Evolutionary conservation across 2,888 invertebrate species (phyloP).

Genomic region (Acrocera orbiculus): DNA sequence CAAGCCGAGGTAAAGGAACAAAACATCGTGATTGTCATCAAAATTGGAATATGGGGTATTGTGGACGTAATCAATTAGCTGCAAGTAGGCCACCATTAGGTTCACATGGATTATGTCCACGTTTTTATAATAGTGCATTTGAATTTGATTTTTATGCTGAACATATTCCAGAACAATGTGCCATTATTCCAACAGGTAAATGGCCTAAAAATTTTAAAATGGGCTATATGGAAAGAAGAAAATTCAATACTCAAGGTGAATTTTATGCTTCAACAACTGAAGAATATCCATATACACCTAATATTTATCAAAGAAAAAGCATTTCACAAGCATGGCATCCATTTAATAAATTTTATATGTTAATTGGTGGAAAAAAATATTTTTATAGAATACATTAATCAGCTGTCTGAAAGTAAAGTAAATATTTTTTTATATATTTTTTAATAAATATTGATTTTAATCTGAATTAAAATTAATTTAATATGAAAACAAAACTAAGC

Average conservation of each 20-base stretch:
- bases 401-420: no score
- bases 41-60: conserved; percentile 18
- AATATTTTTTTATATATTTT: no score
- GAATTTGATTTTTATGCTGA: conserved; percentile 14
- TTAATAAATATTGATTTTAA: no score
- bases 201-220: conserved; percentile 15
- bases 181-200: conserved; percentile 1
- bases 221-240: conserved; percentile 17
- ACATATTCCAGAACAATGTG: conserved; percentile 13
- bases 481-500: no score
- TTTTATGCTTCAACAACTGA: conserved; percentile 14
- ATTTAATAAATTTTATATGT: neutral
- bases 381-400: no score
- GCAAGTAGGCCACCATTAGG: conserved; percentile 13
- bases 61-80: conserved; percentile 15
- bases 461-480: no score
- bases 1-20: conserved; percentile 16
- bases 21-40: conserved; percentile 16
- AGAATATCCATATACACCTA: conserved; percentile 14
- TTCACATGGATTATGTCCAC: conserved; percentile 17
- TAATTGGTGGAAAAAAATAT: conserved; percentile 1
- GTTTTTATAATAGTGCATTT: conserved; percentile 17
- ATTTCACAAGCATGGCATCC: no score
- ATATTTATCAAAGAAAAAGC: conserved; percentile 5
- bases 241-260: conserved; percentile 10